Base-by-base conservation (phyloP, 2,797 vertebrate genomes). In the Galago senegalensis region DNA sequence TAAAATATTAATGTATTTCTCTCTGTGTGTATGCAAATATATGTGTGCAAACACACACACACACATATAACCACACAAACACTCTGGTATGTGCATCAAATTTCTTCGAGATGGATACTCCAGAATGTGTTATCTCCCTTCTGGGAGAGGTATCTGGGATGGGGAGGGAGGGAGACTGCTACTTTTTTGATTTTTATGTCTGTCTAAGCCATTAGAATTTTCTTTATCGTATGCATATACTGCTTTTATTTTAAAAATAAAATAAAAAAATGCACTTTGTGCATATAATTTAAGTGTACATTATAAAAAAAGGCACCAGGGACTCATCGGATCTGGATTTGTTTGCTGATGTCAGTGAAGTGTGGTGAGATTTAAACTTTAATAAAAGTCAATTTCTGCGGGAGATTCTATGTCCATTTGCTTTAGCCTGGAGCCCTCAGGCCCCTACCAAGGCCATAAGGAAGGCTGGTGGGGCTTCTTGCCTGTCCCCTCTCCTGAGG, bases 311-410 rank as follows among this genome's bases (percentile, higher is more conserved):
- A 94, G 82, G 37, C 17, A 94, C 97, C 37, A 2, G 83, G 58
- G 98, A 98, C 98, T 95, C 89, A 12, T 95, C 93, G 84, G 0
- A 91, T 83, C 93, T 63, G 81, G 98, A 95, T 98, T 97, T 98
- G 97, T 98, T 98, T 98, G 98, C 91, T 97, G 93, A 92, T 96
- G 98, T 97, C 97, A 90, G 81, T 77, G 96, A 97, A 94, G 82
- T 76, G 1, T 93, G 95, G 94, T 7, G 53, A 96, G 97, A 98
- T 98, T 96, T 97, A 97, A 98, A 98, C 97, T 98, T 98, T 94
- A 97, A 93, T 96, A 95, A 61, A 87, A 93, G 56, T 29, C 11
- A 8, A 6, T 63, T 89, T 95, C 77, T 43, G 81, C 7, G 5
- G 58, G 85, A 72, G 69, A 43, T 40, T 56, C 25, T 7, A 3